Evolutionary conservation across 2,888 invertebrate genomes (phyloP).

Genomic region (Odiellus spinosus): DNA sequence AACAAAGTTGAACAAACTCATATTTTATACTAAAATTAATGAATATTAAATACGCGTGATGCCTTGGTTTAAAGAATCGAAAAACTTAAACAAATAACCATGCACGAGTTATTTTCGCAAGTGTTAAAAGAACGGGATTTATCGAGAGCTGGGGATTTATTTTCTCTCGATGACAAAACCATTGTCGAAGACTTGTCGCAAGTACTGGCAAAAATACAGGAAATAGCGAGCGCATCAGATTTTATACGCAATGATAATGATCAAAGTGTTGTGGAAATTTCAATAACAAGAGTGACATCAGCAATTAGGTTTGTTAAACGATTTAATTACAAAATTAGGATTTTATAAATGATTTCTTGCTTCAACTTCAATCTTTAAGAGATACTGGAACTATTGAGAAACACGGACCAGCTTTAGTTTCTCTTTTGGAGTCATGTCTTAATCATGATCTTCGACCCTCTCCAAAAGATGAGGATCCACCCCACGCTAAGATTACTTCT

Average conservation of each 20-base stretch:
- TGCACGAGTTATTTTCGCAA: conserved; percentile 82
- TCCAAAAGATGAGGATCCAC: conserved; percentile 64
- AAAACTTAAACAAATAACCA: conserved; percentile 27
- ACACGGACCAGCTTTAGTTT: conserved; percentile 66
- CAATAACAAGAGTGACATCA: conserved; percentile 74
- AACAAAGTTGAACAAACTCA: too few species aligned
- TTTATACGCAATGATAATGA: conserved; percentile 76
- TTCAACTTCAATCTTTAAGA: conserved; percentile 26
- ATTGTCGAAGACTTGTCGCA: conserved; percentile 70
- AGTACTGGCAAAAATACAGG: conserved; percentile 49
- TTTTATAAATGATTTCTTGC: neutral
- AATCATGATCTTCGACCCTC: conserved; percentile 71
- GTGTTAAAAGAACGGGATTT: conserved; percentile 77
- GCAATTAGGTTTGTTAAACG: conserved; percentile 48
- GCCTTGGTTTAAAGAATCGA: neutral
- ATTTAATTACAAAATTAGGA: neutral
- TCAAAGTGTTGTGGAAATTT: conserved; percentile 88
- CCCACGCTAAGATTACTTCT: conserved; percentile 89
- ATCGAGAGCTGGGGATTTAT: conserved; percentile 75
- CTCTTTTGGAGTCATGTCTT: conserved; percentile 68
- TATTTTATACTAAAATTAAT: too few species aligned
- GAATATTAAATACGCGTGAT: too few species aligned
- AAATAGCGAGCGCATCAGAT: conserved; percentile 63
- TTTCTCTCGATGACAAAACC: conserved; percentile 67
- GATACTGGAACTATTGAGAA: conserved; percentile 74